phyloP scores from a whole-genome alignment of 1,140 invertebrate species.

The Brachionus angularis region DNA sequence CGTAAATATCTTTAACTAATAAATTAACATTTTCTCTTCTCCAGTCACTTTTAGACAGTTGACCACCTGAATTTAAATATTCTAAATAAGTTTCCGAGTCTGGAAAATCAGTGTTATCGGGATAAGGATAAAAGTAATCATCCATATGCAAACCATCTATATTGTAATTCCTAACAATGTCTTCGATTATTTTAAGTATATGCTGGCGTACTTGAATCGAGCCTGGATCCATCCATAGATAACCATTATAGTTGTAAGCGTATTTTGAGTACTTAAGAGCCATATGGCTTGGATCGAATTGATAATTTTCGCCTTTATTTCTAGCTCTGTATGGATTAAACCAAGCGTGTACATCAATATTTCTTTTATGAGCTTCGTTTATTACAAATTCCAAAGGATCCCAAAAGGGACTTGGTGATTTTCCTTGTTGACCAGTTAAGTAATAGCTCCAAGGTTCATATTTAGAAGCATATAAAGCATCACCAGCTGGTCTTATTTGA shows the following conservation, averaged over 20 bases:
- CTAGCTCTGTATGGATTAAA: conserved; percentile 51
- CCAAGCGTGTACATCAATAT: conserved; percentile 54
- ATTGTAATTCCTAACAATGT: conserved; percentile 52
- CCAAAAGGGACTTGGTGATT: conserved; percentile 48
- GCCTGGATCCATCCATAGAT: conserved; percentile 54
- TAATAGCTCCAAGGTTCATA: conserved; percentile 53
- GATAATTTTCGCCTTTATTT: conserved; percentile 42
- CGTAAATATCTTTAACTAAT: conserved; percentile 48
- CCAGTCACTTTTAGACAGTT: conserved; percentile 49
- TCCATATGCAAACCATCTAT: conserved; percentile 54
- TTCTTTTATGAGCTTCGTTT: conserved; percentile 48
- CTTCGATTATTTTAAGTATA: conserved; percentile 47
- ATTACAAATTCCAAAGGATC: conserved; percentile 51
- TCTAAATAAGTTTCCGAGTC: conserved; percentile 49
- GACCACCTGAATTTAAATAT: conserved; percentile 48
- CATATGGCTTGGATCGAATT: conserved; percentile 51
- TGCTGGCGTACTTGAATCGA: conserved; percentile 47
- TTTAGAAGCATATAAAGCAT: conserved; percentile 51
- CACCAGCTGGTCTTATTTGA: conserved; percentile 49
- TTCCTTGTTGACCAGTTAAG: conserved; percentile 52
- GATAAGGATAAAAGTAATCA: conserved; percentile 57
- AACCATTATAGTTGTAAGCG: conserved; percentile 49
- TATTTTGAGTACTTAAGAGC: conserved; percentile 48
- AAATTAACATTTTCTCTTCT: conserved; percentile 51
- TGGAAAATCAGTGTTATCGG: conserved; percentile 49